Conservation (phyloP, 2,797 vertebrate genomes). For the Lepilemur septentrionalis region DNA sequence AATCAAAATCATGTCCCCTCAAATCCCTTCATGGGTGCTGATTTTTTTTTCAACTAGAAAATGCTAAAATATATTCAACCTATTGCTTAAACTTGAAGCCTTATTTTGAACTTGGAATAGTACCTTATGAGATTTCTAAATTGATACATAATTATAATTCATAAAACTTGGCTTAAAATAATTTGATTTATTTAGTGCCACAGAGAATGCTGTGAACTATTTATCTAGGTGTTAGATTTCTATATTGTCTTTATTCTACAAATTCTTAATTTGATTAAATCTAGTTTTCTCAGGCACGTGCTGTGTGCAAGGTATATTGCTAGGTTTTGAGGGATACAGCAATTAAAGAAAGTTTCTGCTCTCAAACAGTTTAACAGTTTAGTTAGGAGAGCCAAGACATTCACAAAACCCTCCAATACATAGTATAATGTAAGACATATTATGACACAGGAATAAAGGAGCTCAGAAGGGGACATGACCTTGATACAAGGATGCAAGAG, state of each 20-base stretch:
- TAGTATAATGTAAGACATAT: background rate
- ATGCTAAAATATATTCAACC: constrained; percentile 13
- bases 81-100: background rate
- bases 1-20: background rate
- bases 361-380: background rate
- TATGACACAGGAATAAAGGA: background rate
- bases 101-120: constrained; percentile 13
- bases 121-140: constrained; percentile 15
- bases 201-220: background rate
- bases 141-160: background rate
- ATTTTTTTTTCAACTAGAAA: constrained; percentile 9
- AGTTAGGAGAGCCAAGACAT: background rate
- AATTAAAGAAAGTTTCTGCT: background rate
- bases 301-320: background rate
- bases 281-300: background rate
- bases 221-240: background rate
- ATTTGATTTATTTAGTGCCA: background rate
- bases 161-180: background rate
- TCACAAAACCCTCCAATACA: background rate
- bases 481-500: background rate
- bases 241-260: background rate
- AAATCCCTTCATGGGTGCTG: background rate
- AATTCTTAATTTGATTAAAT: constrained; percentile 20
- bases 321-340: background rate
- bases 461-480: background rate